phyloP scores from a whole-genome alignment of 1,140 invertebrate species.

The Metaphire vulgaris region DNA sequence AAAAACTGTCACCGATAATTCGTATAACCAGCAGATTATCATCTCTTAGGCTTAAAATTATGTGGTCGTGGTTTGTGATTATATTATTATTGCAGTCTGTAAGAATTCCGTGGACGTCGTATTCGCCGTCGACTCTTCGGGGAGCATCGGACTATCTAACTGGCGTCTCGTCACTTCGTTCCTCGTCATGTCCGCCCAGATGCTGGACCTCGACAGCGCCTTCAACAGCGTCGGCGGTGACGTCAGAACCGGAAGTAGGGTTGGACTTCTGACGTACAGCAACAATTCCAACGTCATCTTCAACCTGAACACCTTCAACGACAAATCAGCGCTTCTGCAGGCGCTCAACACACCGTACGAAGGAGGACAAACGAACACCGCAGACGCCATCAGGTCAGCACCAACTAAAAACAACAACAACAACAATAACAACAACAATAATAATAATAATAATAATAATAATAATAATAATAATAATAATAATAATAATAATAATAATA shows the following conservation, averaged over 20 bases:
- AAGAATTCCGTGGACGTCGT: constrained; percentile 16
- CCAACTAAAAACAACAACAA: no score
- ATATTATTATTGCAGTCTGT: constrained; percentile 1
- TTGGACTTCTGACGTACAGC: constrained; percentile 39
- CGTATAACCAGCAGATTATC: no score
- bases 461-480: no score
- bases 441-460: no score
- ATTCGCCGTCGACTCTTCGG: constrained; percentile 27
- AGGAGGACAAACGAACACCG: constrained; percentile 24
- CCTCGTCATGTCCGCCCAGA: neutral
- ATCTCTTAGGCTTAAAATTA: no score
- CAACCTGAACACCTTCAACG: constrained; percentile 39
- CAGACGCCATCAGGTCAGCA: constrained; percentile 15
- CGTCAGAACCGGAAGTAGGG: neutral
- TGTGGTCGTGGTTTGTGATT: no score
- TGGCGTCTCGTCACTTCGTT: constrained; percentile 7
- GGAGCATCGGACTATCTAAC: constrained; percentile 19
- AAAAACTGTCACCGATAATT: no score
- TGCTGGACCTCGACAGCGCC: constrained; percentile 4
- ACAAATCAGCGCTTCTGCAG: constrained; percentile 33
- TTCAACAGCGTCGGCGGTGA: neutral
- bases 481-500: no score
- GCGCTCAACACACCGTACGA: constrained; percentile 32
- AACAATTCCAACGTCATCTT: constrained; percentile 37
- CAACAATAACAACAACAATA: no score